A percentile compares a stretch with the other conserved stretches of the same genome.
Conservation (phyloP, 35 echinoderm and acorn worm species). For the Diadema setosum region DNA sequence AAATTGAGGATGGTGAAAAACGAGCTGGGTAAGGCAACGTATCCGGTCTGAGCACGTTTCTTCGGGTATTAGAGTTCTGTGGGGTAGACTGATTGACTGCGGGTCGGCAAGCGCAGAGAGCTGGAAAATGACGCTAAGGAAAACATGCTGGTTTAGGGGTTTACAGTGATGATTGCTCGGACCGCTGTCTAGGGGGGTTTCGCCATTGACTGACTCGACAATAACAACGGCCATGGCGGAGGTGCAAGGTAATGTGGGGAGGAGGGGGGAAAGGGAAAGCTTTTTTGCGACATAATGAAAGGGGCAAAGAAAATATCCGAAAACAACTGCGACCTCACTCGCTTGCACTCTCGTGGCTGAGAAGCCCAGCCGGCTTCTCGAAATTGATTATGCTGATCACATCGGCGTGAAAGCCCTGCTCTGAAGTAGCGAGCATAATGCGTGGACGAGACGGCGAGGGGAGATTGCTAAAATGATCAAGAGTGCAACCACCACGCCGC, state of each 20-base stretch:
- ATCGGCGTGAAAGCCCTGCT: no score
- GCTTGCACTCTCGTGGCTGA: background rate
- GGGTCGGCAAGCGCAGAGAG: background rate
- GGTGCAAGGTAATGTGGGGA: background rate
- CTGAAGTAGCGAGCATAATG: no score
- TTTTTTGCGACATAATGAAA: background rate
- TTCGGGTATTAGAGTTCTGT: background rate
- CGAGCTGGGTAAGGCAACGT: background rate
- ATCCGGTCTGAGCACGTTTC: background rate
- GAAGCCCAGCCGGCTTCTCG: background rate
- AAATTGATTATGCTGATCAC: background rate
- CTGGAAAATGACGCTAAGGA: slow-evolving; percentile 11
- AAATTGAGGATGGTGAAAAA: background rate
- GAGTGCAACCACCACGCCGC: background rate
- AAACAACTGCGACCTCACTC: background rate
- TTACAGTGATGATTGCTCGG: background rate
- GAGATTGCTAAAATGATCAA: background rate
- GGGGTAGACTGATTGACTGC: slow-evolving; percentile 12
- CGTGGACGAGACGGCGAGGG: background rate
- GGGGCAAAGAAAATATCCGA: background rate
- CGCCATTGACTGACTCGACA: background rate
- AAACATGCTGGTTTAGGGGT: slow-evolving; percentile 22
- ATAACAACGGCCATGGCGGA: background rate
- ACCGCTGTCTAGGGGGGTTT: background rate
- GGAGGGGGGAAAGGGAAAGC: background rate